These are phyloP conservation scores for Palloptera scutellata DNA, from an alignment of 2,888 invertebrate genomes.

Conservation along the genomic window DNA sequence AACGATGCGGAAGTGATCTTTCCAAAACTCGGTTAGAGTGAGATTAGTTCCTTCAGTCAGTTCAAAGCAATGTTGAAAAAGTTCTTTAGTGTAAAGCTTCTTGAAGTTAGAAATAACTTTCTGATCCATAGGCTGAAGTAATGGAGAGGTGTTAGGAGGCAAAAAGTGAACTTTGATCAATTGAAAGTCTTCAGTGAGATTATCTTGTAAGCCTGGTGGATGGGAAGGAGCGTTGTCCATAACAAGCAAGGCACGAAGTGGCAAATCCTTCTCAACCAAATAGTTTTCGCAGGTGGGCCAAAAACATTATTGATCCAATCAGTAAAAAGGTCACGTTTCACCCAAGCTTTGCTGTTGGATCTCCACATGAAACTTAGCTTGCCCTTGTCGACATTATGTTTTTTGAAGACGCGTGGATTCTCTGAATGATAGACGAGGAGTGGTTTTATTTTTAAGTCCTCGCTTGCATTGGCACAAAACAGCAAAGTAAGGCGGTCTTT, in stretches of 20 bases:
- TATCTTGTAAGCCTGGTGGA: constrained; percentile 10
- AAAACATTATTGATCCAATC: too few relatives aligned
- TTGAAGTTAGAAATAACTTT: constrained; percentile 10
- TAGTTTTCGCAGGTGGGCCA: background rate
- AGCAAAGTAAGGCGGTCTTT: constrained; percentile 47
- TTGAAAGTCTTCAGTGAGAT: constrained; percentile 17
- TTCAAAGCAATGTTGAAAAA: too few relatives aligned
- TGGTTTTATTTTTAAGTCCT: constrained; percentile 43
- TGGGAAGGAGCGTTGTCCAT: too few relatives aligned
- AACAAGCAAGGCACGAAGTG: background rate
- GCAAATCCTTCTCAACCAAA: constrained; percentile 3
- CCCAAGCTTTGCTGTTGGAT: constrained; percentile 14
- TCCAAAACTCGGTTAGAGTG: too few relatives aligned
- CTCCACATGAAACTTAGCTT: constrained; percentile 15
- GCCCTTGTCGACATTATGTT: constrained; percentile 3
- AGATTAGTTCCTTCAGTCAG: too few relatives aligned
- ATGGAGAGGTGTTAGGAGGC: constrained; percentile 1
- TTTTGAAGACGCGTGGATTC: constrained; percentile 5
- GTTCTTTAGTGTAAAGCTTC: constrained; percentile 2
- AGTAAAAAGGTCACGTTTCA: background rate
- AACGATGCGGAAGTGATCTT: too few relatives aligned
- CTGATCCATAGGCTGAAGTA: constrained; percentile 23
- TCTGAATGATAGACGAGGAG: too few relatives aligned
- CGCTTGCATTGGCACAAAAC: constrained; percentile 45
- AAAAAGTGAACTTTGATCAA: constrained; percentile 10